phyloP scores from a whole-genome alignment of 2,888 invertebrate species.

The Troilus luridus region DNA sequence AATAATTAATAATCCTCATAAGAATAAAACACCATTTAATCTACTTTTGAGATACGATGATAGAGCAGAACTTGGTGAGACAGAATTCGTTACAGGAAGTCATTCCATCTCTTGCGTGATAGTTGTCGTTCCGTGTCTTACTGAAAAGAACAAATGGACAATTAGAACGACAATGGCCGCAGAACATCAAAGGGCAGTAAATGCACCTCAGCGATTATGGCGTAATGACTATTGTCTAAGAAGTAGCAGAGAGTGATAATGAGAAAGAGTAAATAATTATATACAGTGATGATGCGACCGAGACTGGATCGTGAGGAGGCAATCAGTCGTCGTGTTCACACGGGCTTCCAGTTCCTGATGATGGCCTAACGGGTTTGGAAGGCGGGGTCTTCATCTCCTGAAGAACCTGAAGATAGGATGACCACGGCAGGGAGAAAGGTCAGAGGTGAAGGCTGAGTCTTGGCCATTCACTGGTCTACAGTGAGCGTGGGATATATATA shows the following conservation, averaged over 20 bases:
- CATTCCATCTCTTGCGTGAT: not conserved
- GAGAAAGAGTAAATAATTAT: not conserved
- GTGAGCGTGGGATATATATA: too few species aligned
- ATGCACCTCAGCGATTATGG: not conserved
- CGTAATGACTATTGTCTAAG: not conserved
- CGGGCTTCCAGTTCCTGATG: not conserved
- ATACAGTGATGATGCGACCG: not conserved
- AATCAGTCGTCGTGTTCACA: not conserved
- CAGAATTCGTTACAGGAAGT: not conserved
- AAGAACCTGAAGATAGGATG: not conserved
- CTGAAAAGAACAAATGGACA: not conserved
- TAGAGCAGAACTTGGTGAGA: not conserved
- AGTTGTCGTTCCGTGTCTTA: not conserved
- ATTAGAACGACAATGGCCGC: not conserved
- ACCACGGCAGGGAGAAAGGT: not conserved
- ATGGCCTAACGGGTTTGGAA: not conserved
- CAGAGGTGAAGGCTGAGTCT: not conserved
- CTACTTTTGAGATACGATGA: not conserved
- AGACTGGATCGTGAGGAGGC: not conserved
- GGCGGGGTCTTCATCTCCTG: not conserved
- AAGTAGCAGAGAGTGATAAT: not conserved
- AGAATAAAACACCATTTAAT: too few species aligned
- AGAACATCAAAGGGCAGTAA: not conserved
- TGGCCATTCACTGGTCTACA: not conserved
- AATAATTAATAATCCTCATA: too few species aligned